Conservation (phyloP, 2,113 vertebrate species). For the Oreochromis spilurus region DNA sequence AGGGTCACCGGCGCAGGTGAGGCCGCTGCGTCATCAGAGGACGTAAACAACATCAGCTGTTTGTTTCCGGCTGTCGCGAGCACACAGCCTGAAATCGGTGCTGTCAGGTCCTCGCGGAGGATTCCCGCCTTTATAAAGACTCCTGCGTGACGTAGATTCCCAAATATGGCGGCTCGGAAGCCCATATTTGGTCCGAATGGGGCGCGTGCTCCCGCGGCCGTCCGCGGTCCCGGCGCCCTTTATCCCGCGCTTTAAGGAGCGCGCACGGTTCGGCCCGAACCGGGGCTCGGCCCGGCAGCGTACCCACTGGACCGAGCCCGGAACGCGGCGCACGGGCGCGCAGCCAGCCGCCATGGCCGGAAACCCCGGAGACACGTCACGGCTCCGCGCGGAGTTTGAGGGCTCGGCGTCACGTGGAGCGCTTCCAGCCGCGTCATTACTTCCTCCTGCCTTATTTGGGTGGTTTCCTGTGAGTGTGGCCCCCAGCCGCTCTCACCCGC, state of each 20-base stretch:
- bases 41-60: not conserved
- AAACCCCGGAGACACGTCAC: conserved; percentile 75
- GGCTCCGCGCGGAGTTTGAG: not conserved
- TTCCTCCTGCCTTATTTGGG: conserved; percentile 88
- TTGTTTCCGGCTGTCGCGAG: not conserved
- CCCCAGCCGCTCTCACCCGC: not conserved
- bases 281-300: not conserved
- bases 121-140: conserved; percentile 75
- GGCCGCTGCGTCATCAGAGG: not conserved
- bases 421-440: conserved; percentile 80
- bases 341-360: conserved; percentile 62
- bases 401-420: conserved; percentile 62
- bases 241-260: not conserved
- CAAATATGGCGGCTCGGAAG: conserved; percentile 87
- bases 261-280: not conserved
- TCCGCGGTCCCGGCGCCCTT: not conserved
- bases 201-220: conserved; percentile 31
- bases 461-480: conserved; percentile 66
- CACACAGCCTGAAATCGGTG: conserved; percentile 2
- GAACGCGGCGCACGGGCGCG: not conserved
- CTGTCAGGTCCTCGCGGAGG: conserved; percentile 51
- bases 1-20: not conserved
- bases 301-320: not conserved
- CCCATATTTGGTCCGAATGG: conserved; percentile 85
- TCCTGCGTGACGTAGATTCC: conserved; percentile 88